Percentiles rank a stretch among this genome's conserved stretches.
Evolutionary conservation across 2,113 vertebrate genomes (phyloP).

Genomic region (Lepisosteus osseus): DNA sequence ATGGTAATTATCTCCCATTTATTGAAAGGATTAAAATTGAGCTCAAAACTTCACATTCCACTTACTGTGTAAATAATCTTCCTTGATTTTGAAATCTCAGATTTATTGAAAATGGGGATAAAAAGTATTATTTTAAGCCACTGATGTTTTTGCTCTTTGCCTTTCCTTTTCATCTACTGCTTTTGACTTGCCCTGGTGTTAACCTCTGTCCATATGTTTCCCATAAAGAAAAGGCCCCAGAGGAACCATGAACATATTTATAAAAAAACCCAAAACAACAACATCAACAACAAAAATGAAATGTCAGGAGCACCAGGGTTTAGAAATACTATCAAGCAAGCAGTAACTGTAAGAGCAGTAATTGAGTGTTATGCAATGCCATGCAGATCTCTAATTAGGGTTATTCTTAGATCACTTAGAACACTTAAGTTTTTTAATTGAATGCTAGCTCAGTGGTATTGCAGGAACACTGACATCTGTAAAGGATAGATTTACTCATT

Average conservation of each 20-base stretch:
- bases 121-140: background rate
- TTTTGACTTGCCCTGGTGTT: slow-evolving; percentile 5
- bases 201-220: slow-evolving; percentile 2
- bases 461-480: slow-evolving; percentile 60
- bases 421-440: slow-evolving; percentile 42
- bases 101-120: background rate
- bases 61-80: background rate
- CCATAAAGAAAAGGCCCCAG: slow-evolving; percentile 6
- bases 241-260: slow-evolving; percentile 7
- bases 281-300: background rate
- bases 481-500: slow-evolving; percentile 65
- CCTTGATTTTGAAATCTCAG: background rate
- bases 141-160: background rate
- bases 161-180: slow-evolving; percentile 5
- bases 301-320: background rate
- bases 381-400: slow-evolving; percentile 12
- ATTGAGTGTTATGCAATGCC: slow-evolving; percentile 8
- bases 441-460: slow-evolving; percentile 40
- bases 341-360: slow-evolving; percentile 1
- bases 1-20: no score
- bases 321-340: slow-evolving; percentile 6
- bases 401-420: background rate
- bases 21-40: no score
- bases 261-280: background rate
- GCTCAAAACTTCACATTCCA: background rate